phyloP scores from a whole-genome alignment of 92 coral and sea anemone species.

The Bergia sp. region DNA sequence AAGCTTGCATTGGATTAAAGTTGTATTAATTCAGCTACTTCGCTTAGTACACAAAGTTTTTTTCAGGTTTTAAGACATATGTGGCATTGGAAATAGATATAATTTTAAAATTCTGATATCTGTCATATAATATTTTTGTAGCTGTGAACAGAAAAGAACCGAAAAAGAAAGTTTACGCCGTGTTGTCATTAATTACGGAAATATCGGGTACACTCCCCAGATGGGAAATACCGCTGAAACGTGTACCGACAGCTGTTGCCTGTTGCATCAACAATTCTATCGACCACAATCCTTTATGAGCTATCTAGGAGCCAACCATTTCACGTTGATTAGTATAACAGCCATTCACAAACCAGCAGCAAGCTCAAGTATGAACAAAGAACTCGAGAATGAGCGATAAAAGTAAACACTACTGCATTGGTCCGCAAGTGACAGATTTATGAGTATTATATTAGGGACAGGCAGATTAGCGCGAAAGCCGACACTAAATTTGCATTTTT shows the following conservation, averaged over 20 bases:
- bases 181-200: neutral
- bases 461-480: neutral
- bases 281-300: neutral
- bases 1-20: neutral
- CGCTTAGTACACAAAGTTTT: neutral
- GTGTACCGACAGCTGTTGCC: neutral
- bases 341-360: neutral
- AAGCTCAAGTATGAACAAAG: slow-evolving; percentile 5
- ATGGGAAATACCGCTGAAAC: neutral
- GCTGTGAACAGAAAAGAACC: neutral
- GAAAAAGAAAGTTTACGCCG: neutral
- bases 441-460: neutral
- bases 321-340: neutral
- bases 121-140: neutral
- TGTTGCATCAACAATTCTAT: neutral
- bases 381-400: neutral
- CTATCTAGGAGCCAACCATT: neutral
- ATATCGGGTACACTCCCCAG: neutral
- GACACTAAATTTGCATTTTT: slow-evolving; percentile 22
- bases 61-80: too few relatives aligned
- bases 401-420: neutral
- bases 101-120: neutral
- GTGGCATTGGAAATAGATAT: too few relatives aligned
- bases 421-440: slow-evolving; percentile 10
- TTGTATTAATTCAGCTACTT: neutral